Percentiles rank a stretch among this genome's conserved stretches.
phyloP scores from a whole-genome alignment of 2,797 vertebrate species.

The Parauchenoglanis punctatus region DNA sequence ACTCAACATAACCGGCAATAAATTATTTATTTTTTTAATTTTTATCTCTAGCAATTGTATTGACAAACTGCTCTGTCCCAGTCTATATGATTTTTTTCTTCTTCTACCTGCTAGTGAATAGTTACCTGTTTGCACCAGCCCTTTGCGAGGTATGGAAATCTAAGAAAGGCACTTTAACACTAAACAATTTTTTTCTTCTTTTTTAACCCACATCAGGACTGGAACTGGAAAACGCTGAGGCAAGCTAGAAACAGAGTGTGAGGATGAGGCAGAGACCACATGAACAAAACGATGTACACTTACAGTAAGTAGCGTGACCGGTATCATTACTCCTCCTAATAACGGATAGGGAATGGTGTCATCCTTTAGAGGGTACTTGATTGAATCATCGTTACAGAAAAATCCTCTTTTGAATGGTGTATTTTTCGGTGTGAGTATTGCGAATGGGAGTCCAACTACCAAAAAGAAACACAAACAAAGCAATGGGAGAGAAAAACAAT shows the following conservation, averaged over 20 bases:
- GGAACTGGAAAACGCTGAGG: not conserved
- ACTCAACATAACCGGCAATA: not conserved
- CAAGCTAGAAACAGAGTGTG: constrained; percentile 18
- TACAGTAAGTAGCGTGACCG: constrained; percentile 90
- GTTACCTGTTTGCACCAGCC: not conserved
- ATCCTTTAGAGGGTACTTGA: constrained; percentile 93
- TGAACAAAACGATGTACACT: constrained; percentile 74
- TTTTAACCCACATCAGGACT: not conserved
- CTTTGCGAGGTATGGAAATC: not conserved
- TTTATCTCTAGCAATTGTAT: not conserved
- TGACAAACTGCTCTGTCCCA: not conserved
- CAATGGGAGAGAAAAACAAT: constrained; percentile 75
- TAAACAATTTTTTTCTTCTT: not conserved
- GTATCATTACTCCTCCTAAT: constrained; percentile 95
- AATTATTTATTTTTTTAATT: too few species aligned
- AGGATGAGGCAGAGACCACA: constrained; percentile 30
- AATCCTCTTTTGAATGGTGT: constrained; percentile 90
- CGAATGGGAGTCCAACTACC: constrained; percentile 96
- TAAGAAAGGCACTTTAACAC: not conserved
- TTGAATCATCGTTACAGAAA: constrained; percentile 98
- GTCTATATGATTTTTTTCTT: too few species aligned
- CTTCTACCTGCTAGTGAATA: not conserved
- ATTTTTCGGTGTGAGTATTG: constrained; percentile 87
- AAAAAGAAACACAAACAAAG: constrained; percentile 64
- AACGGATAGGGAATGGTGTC: constrained; percentile 97